Conservation (phyloP, 2,113 vertebrate species). For the Morone saxatilis region DNA sequence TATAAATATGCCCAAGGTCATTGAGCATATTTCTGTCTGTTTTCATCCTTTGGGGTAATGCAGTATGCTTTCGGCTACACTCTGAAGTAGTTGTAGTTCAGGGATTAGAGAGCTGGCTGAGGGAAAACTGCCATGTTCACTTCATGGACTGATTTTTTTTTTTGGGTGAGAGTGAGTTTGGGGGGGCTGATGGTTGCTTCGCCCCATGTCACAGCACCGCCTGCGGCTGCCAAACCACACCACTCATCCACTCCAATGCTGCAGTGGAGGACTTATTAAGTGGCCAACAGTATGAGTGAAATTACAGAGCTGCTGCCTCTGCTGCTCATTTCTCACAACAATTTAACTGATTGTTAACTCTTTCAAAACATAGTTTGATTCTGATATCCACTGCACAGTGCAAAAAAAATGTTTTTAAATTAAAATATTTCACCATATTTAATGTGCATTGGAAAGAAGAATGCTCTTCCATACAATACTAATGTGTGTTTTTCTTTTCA, state of each 20-base stretch:
- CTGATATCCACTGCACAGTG: not conserved
- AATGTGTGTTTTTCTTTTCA: not conserved
- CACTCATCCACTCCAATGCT: slow-evolving; percentile 54
- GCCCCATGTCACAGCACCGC: slow-evolving; percentile 30
- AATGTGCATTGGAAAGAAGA: not conserved
- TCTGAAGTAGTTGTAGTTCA: not conserved
- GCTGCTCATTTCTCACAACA: slow-evolving; percentile 10
- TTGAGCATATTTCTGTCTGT: not conserved
- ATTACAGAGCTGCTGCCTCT: slow-evolving; percentile 23
- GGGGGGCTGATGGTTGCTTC: slow-evolving; percentile 12
- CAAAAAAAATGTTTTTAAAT: not conserved
- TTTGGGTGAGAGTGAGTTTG: slow-evolving; percentile 24
- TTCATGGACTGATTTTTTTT: slow-evolving; percentile 47
- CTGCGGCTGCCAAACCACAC: slow-evolving; percentile 45
- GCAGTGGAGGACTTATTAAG: slow-evolving; percentile 52
- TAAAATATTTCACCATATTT: not conserved
- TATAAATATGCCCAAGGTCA: not conserved
- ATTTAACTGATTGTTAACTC: not conserved
- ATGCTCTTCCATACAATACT: not conserved
- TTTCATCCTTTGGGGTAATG: slow-evolving; percentile 14
- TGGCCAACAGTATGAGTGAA: slow-evolving; percentile 33
- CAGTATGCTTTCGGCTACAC: not conserved
- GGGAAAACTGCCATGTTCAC: slow-evolving; percentile 45
- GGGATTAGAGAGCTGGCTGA: slow-evolving; percentile 20
- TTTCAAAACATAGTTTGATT: slow-evolving; percentile 11